A percentile compares a stretch with the other conserved stretches of the same genome.
Conservation (phyloP, 2,888 invertebrate genomes). For the Allygus modestus region DNA sequence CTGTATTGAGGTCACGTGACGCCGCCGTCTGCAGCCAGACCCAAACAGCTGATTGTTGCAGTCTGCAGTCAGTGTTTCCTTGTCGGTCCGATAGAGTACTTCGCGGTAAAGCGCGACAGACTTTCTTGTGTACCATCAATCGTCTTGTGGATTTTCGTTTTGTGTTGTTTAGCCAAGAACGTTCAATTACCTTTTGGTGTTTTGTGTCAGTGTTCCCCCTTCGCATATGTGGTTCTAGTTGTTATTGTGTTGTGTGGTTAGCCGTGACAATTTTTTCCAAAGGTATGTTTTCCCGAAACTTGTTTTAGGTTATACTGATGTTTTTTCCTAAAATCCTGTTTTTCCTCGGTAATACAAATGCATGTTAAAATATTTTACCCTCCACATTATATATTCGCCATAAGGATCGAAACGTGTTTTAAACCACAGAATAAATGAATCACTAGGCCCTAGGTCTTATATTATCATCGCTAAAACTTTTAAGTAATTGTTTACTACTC, state of each 20-base stretch:
- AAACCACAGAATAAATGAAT: no score
- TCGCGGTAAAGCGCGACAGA: neutral
- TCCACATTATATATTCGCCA: no score
- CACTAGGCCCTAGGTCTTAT: no score
- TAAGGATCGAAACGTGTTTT: no score
- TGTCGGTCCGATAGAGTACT: slow-evolving; percentile 6
- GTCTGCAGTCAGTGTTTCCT: slow-evolving; percentile 20
- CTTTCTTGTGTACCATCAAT: slow-evolving; percentile 12
- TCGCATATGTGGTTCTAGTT: neutral
- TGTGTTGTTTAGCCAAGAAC: neutral
- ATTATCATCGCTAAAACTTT: no score
- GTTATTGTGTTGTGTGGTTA: neutral
- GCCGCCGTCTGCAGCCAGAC: slow-evolving; percentile 13
- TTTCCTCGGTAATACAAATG: no score
- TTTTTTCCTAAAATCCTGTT: no score
- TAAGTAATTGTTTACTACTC: no score
- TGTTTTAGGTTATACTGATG: slow-evolving; percentile 31
- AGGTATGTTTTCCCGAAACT: neutral
- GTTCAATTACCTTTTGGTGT: neutral
- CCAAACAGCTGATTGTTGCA: slow-evolving; percentile 26
- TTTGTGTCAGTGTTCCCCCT: slow-evolving; percentile 1
- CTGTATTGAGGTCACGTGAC: slow-evolving; percentile 36
- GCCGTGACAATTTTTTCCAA: slow-evolving; percentile 38
- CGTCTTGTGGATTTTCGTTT: slow-evolving; percentile 13
- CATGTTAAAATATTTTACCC: no score